Evolutionary conservation across 2,888 invertebrate genomes (phyloP).

Genomic region (Chaetoderma sp.): DNA sequence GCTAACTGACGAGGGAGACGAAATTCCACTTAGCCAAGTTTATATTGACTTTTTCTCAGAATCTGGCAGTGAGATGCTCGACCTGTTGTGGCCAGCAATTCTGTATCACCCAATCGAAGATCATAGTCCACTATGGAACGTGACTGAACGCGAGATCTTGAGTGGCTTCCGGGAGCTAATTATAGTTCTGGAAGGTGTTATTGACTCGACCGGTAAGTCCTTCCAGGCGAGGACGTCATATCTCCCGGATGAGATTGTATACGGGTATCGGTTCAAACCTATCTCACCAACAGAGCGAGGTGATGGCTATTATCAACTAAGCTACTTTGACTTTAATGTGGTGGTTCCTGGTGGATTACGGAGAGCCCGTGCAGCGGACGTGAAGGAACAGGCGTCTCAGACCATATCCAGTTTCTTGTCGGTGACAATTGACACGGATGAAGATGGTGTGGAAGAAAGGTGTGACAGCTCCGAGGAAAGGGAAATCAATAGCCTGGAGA

Average conservation of each 20-base stretch:
- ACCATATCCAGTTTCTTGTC: too few relatives aligned
- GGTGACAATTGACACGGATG: too few relatives aligned
- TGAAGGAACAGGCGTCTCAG: too few relatives aligned
- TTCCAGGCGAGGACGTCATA: conserved; percentile 71
- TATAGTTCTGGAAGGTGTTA: conserved; percentile 89
- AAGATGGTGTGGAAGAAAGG: too few relatives aligned
- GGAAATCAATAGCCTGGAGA: too few relatives aligned
- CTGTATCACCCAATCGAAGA: conserved; percentile 94
- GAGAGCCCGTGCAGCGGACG: too few relatives aligned
- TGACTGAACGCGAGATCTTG: conserved; percentile 91
- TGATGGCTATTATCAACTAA: conserved; percentile 2
- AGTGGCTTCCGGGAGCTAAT: conserved; percentile 94
- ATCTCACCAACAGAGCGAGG: conserved; percentile 23
- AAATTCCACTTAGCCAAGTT: conserved; percentile 92
- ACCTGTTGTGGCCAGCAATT: conserved; percentile 98
- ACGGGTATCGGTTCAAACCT: conserved; percentile 63
- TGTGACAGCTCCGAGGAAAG: too few relatives aligned
- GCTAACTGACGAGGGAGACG: conserved; percentile 91
- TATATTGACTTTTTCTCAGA: conserved; percentile 91
- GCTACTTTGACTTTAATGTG: conserved; percentile 7
- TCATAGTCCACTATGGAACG: conserved; percentile 87
- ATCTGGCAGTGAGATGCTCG: conserved; percentile 90
- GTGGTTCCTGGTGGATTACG: background rate
- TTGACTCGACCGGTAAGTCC: conserved; percentile 83
- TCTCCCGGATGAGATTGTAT: conserved; percentile 65